phyloP scores from a whole-genome alignment of 2,113 vertebrate genomes.

The Tiliqua scincoides region DNA sequence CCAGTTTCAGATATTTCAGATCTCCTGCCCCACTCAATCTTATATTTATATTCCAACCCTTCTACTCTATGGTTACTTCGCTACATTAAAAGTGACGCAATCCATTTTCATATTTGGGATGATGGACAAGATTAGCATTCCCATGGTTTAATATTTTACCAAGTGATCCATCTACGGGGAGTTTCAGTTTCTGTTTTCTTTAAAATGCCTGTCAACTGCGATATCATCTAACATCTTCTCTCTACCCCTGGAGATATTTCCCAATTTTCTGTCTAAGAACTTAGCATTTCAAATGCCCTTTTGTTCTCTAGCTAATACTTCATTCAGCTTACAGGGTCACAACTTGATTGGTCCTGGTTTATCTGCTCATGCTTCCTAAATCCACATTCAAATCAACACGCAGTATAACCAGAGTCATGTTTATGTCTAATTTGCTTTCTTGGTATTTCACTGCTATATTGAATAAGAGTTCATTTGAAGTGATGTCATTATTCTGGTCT shows the following conservation, averaged over 20 bases:
- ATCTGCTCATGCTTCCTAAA: not conserved
- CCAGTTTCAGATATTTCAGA: not conserved
- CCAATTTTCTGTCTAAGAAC: constrained; percentile 24
- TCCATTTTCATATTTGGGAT: not conserved
- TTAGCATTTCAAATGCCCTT: constrained; percentile 8
- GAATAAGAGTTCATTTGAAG: not conserved
- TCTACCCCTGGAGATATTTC: constrained; percentile 9
- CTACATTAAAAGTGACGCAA: not conserved
- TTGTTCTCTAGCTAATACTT: constrained; percentile 7
- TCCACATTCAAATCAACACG: not conserved
- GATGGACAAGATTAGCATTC: not conserved
- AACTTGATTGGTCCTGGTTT: constrained; percentile 16
- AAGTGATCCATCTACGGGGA: constrained; percentile 8
- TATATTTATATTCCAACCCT: not conserved
- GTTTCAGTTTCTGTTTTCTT: constrained; percentile 9
- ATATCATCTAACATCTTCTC: constrained; percentile 2
- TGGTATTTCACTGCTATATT: constrained; percentile 4
- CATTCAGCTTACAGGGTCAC: not conserved
- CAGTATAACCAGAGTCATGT: not conserved
- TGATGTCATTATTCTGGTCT: not conserved
- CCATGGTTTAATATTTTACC: constrained; percentile 14
- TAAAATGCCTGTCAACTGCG: not conserved
- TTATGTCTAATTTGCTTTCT: not conserved
- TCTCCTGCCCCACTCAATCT: not conserved
- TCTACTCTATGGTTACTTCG: not conserved